A percentile compares a stretch with the other conserved stretches of the same genome.
phyloP scores from a whole-genome alignment of 2,888 invertebrate species.

The Heteromurus nitidus region DNA sequence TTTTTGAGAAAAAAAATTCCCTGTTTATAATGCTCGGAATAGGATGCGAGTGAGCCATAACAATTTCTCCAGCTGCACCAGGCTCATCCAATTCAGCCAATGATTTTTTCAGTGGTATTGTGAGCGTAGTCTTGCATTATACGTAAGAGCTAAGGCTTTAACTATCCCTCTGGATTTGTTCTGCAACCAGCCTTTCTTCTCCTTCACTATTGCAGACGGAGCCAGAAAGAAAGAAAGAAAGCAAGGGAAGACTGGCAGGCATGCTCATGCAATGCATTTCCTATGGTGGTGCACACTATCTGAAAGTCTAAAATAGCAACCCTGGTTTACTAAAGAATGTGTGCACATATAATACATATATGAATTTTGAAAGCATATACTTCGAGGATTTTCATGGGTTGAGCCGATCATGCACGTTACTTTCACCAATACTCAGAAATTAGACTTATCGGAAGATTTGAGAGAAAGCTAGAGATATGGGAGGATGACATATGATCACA shows the following conservation, averaged over 20 bases:
- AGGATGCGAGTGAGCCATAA: constrained; percentile 26
- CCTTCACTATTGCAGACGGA: neutral
- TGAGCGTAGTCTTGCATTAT: neutral
- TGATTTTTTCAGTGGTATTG: neutral
- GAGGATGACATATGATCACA: neutral
- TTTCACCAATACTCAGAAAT: neutral
- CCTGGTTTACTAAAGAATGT: too few relatives aligned
- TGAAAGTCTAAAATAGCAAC: too few relatives aligned
- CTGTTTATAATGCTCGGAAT: constrained; percentile 5
- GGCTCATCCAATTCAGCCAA: constrained; percentile 15
- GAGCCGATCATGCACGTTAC: neutral
- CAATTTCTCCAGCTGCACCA: constrained; percentile 1
- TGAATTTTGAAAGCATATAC: too few relatives aligned
- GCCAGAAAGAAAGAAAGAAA: constrained; percentile 1
- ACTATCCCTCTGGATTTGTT: constrained; percentile 7
- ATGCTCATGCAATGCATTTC: constrained; percentile 8
- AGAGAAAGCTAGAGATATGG: neutral
- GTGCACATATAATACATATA: too few relatives aligned
- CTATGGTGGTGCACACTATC: too few relatives aligned
- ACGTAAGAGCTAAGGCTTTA: neutral
- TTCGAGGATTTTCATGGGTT: too few relatives aligned
- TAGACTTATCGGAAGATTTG: neutral
- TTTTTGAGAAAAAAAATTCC: too few relatives aligned
- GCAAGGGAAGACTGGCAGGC: too few relatives aligned
- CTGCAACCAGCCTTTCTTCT: constrained; percentile 8